Evolutionary conservation across 2,797 vertebrate species (phyloP), one percentile per base, ranked within the genome.

Genomic region (Heliangelus exortis): DNA sequence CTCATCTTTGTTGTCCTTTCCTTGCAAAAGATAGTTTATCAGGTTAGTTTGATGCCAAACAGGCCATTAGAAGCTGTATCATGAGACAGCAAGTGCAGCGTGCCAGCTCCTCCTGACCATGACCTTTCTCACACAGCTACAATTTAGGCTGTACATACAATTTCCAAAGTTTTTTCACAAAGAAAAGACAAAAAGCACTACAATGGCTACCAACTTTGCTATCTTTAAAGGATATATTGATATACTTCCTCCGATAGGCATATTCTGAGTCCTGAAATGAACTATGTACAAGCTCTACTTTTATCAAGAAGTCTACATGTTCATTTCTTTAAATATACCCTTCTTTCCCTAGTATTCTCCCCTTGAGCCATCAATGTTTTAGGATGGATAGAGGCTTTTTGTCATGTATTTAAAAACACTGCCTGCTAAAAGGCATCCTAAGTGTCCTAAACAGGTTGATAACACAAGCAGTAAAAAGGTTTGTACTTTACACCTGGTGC

Each of bases 101-200:
- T 36, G 77, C 23, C 20, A 55, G 47, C 50, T 39, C 21, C 36
- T 77, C 84, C 63, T 59, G 67, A 94, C 51, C 66, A 66, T 84
- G 81, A 93, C 61, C 72, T 85, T 62, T 89, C 34, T 68, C 26
- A 66, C 69, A 28, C 14, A 74, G 51, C 23, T 74, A 78, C 41
- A 73, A 77, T 86, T 86, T 91, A 53, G 69, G 84, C 72, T 17
- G 6, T 36, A 68, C 43, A 75, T 20, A 76, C 59, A 84, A 82
- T 82, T 86, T 79, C 66, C 31, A 36, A 68, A 84, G 61, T 82
- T 84, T 71, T 84, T 55, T 91, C 88, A 68, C 43, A 89, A 89
- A 89, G 25, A 12, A 34, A 86, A 85, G 62, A 53, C 72, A 79
- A 69, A 79, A 86, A 87, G 31, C 1, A 0, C 62, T 74, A 55